Evolutionary conservation across 2,888 invertebrate genomes (phyloP).

Genomic region (Andrena marginata): DNA sequence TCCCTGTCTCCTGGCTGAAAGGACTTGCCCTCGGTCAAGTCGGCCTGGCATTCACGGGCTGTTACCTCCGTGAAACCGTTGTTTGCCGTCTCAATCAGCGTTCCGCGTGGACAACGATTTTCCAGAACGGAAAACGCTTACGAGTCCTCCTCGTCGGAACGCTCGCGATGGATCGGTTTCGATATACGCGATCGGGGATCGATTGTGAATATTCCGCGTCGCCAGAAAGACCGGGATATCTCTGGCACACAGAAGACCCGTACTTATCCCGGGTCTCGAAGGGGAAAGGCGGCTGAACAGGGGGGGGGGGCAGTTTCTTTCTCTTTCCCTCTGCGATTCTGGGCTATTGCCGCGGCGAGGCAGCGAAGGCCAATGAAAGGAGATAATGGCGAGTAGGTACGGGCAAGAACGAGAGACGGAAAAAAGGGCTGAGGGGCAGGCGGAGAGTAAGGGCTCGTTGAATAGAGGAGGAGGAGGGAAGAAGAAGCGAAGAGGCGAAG

Average conservation of each 20-base stretch:
- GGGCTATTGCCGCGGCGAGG: conserved; percentile 66
- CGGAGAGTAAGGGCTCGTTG: conserved; percentile 44
- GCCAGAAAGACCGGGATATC: conserved; percentile 42
- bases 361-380: conserved; percentile 76
- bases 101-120: neutral
- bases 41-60: conserved; percentile 37
- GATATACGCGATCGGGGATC: conserved; percentile 48
- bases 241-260: conserved; percentile 23
- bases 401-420: conserved; percentile 62
- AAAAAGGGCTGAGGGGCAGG: conserved; percentile 55
- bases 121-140: neutral
- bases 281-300: conserved; percentile 37
- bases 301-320: conserved; percentile 39
- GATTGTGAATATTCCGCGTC: conserved; percentile 53
- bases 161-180: conserved; percentile 17
- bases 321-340: conserved; percentile 14
- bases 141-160: neutral
- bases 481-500: conserved; percentile 32
- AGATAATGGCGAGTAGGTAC: conserved; percentile 73
- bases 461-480: conserved; percentile 57
- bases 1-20: conserved; percentile 21
- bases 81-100: conserved; percentile 11
- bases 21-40: conserved; percentile 16
- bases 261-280: conserved; percentile 59
- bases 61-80: conserved; percentile 47